These are phyloP conservation scores for Ptychobarbus kaznakovi DNA, from an alignment of 2,797 vertebrate genomes.

Conservation along the genomic window DNA sequence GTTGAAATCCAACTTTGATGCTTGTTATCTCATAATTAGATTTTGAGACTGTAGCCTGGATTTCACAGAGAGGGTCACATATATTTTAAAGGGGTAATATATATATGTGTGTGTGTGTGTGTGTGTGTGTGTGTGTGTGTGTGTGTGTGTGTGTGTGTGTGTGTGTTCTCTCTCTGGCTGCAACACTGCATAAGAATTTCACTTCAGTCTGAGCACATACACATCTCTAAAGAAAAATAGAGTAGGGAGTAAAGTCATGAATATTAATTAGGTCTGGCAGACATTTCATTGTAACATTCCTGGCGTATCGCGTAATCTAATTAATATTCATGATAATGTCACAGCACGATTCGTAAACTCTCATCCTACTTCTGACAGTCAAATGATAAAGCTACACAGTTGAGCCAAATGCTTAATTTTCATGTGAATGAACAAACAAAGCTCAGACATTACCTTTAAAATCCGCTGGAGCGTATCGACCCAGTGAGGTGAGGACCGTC, in stretches of 20 bases:
- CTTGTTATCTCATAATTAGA: no score
- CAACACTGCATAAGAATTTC: background rate
- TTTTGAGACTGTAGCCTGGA: no score
- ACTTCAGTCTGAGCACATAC: background rate
- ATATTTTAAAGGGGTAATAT: background rate
- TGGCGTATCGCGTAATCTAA: background rate
- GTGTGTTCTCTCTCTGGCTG: background rate
- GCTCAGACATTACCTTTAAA: background rate
- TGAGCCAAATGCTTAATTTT: background rate
- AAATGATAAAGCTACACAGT: background rate
- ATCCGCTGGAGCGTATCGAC: background rate
- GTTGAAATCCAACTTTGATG: no score
- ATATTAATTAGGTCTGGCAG: background rate
- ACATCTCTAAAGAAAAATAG: background rate
- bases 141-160: no score
- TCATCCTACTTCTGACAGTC: background rate
- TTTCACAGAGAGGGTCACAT: no score
- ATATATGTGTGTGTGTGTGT: no score
- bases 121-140: no score
- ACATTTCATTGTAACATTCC: background rate
- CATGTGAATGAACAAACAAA: background rate
- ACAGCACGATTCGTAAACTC: background rate
- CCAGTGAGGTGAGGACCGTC: no score
- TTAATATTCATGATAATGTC: constrained; percentile 8
- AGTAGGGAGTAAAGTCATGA: background rate